These are phyloP conservation scores for Sceliomorpha sp. DNA, from an alignment of 2,888 invertebrate genomes.

Conservation along the genomic window DNA sequence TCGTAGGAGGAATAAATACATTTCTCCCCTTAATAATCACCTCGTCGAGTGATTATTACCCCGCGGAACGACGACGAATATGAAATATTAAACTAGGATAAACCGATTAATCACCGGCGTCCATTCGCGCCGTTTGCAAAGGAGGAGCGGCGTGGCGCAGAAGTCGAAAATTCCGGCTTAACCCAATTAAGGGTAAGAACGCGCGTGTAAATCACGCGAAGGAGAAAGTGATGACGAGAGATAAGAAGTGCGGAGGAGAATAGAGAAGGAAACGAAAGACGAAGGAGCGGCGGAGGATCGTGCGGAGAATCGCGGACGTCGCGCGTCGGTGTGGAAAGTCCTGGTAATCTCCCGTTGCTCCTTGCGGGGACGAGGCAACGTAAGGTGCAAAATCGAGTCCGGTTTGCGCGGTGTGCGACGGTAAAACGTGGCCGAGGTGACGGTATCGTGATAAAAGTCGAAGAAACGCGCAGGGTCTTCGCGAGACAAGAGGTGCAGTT, in stretches of 20 bases:
- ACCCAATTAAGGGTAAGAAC: conserved; percentile 70
- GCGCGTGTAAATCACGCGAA: conserved; percentile 64
- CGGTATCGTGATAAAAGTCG: conserved; percentile 51
- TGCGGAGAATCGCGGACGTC: conserved; percentile 19
- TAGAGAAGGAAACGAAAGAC: conserved; percentile 24
- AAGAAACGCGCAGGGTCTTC: conserved; percentile 15
- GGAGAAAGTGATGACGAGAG: conserved; percentile 66
- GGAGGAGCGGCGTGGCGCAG: conserved; percentile 2
- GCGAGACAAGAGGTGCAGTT: conserved; percentile 10
- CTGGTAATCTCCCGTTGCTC: conserved; percentile 17
- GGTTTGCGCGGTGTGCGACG: conserved; percentile 39
- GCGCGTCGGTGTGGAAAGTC: conserved; percentile 10
- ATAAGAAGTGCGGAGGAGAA: too few species aligned
- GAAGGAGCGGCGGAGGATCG: conserved; percentile 42
- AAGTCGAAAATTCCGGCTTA: conserved; percentile 44
- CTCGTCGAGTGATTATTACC: too few species aligned
- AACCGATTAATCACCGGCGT: too few species aligned
- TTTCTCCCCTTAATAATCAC: too few species aligned
- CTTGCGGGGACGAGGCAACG: conserved; percentile 38
- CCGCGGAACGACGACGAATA: background rate
- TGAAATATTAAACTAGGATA: background rate
- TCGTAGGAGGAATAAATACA: too few species aligned
- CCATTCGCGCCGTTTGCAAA: too few species aligned
- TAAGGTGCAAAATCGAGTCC: conserved; percentile 56
- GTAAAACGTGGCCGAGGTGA: conserved; percentile 34